Percentiles rank a stretch among this genome's conserved stretches.
phyloP scores from a whole-genome alignment of 2,797 vertebrate species.

The Sphenodon punctatus region DNA sequence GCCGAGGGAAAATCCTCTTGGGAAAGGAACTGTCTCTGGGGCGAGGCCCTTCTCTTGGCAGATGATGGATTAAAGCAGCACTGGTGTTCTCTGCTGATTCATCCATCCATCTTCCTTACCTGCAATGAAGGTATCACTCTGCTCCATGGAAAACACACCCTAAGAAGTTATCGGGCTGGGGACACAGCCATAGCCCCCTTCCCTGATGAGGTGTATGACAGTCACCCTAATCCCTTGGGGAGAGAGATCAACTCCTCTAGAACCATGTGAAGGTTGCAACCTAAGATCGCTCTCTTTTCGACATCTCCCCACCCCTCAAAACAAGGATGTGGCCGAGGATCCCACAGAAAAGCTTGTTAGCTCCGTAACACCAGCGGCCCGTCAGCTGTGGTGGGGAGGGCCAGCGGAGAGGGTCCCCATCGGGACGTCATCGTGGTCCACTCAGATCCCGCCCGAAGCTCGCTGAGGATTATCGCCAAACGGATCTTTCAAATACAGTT shows the following conservation, averaged over 20 bases:
- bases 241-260: neutral
- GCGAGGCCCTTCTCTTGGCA: constrained; percentile 32
- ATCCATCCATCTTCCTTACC: constrained; percentile 46
- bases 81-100: constrained; percentile 35
- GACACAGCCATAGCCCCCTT: neutral
- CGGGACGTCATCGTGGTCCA: neutral
- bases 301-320: neutral
- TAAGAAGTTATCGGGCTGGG: constrained; percentile 17
- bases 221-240: neutral
- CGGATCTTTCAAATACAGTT: constrained; percentile 39
- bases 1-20: constrained; percentile 41
- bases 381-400: neutral
- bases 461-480: neutral
- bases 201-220: neutral
- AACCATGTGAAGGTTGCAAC: neutral
- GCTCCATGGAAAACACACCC: neutral
- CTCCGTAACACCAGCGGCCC: neutral
- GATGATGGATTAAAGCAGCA: constrained; percentile 7
- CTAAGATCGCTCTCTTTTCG: neutral
- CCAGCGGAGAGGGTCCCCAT: neutral
- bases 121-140: neutral
- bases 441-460: neutral
- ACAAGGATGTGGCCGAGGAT: fast-evolving
- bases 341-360: neutral
- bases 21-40: neutral